Conservation (phyloP, 2,113 vertebrate genomes). For the Grantiella picta region DNA sequence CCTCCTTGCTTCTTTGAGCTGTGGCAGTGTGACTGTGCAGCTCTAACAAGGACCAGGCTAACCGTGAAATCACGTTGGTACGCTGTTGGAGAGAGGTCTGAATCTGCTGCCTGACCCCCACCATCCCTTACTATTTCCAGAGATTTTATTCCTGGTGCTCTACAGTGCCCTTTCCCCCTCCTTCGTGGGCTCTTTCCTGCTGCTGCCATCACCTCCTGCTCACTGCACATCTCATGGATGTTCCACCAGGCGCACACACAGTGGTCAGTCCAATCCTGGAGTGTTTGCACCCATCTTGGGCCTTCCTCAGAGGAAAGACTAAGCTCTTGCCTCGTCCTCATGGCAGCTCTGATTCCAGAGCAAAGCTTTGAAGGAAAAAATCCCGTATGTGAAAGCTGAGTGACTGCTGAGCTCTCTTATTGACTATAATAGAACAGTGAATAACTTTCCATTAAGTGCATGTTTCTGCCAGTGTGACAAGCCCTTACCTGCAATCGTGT, state of each 20-base stretch:
- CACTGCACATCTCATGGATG: background rate
- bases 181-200: background rate
- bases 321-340: background rate
- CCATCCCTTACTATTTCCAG: background rate
- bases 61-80: fast-evolving
- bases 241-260: background rate
- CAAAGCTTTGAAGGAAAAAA: background rate
- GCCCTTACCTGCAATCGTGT: constrained; percentile 50
- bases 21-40: background rate
- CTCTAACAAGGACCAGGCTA: background rate
- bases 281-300: background rate
- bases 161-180: background rate
- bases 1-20: background rate
- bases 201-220: background rate
- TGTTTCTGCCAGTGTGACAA: constrained; percentile 53
- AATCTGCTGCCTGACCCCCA: background rate
- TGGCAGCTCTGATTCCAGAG: background rate
- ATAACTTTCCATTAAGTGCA: constrained; percentile 59
- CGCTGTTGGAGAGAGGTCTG: fast-evolving
- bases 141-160: background rate
- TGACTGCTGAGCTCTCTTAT: constrained; percentile 10
- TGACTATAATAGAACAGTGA: constrained; percentile 27
- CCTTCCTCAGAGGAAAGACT: background rate
- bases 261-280: fast-evolving
- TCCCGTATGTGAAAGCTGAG: background rate